Evolutionary conservation across 2,113 vertebrate species (phyloP), one percentile per base, ranked within the genome.

Genomic region (Caranx ignobilis): DNA sequence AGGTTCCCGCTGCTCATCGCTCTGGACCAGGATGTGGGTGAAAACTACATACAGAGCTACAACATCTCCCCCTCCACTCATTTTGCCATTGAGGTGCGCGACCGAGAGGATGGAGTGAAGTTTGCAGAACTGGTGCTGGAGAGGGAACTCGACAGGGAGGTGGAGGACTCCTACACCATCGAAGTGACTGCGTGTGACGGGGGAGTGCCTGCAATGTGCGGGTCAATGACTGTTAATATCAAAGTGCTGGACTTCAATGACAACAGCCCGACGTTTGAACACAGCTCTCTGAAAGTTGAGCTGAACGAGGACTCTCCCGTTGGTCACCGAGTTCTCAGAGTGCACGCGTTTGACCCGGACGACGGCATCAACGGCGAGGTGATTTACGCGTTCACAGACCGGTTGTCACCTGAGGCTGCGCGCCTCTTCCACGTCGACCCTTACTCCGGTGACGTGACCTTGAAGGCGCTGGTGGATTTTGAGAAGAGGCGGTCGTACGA

Each of bases 241-340:
- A 92, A 83, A 80, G 94, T 96, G 47, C 55, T 95, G 81, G 95
- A 96, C 77, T 94, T 83, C 12, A 96, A 96, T 13, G 95, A 96
- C 80, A 95, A 96, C 91, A 94, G 94, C 52, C 95, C 95, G 2
- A 90, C 85, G 0, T 96, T 95, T 68, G 93, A 95, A 12, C 94
- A 94, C 82, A 87, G 75, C 79, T 84, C 91, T 0, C 70, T 95
- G 4, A 92, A 89, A 57, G 94, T 95, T 16, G 93, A 95, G 77
- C 85, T 96, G 62, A 67, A 89, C 1, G 95, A 96, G 26, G 95
- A 96, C 75, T 78, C 92, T 0, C 94, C 94, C 0, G 63, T 92
- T 0, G 95, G 94, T 1, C 87, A 94, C 67, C 74, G 93, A 3
- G 92, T 96, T 0, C 57, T 95, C 11, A 91, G 71, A 32, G 94